These are phyloP conservation scores for Trematomus bernacchii DNA, from an alignment of 2,797 vertebrate genomes.

Conservation along the genomic window DNA sequence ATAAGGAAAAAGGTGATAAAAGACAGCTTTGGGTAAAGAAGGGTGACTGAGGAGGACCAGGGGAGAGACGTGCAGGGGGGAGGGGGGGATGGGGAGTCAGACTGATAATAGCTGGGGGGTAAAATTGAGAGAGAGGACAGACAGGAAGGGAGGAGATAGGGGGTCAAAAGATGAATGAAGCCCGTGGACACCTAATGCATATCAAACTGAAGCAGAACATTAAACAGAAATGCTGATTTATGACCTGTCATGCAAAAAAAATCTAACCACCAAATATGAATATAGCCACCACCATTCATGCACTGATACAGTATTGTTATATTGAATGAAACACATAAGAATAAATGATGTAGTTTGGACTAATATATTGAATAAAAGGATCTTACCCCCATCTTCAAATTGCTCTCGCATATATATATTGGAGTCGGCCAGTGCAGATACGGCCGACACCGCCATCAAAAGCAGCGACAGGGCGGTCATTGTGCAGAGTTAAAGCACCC, in stretches of 20 bases:
- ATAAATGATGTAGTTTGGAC: neutral
- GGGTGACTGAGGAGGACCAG: conserved; percentile 33
- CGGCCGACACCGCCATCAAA: conserved; percentile 76
- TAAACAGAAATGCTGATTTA: neutral
- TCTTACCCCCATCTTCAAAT: conserved; percentile 90
- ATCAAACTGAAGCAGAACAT: neutral
- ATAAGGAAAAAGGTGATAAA: neutral
- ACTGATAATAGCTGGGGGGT: conserved; percentile 33
- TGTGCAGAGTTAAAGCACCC: conserved; percentile 24
- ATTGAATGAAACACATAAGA: neutral
- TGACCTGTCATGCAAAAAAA: neutral
- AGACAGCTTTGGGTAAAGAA: conserved; percentile 17
- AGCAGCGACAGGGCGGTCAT: conserved; percentile 83
- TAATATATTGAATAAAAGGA: neutral
- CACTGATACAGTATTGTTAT: neutral
- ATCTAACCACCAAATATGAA: neutral
- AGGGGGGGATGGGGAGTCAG: conserved; percentile 36
- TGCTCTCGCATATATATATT: conserved; percentile 87
- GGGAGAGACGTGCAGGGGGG: conserved; percentile 29
- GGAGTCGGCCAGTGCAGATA: conserved; percentile 80
- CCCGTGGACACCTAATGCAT: conserved; percentile 2
- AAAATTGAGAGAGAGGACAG: neutral
- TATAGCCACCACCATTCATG: neutral
- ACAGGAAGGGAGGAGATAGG: neutral
- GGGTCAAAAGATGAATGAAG: conserved; percentile 43